These are phyloP conservation scores for Diplodus sargus DNA, from an alignment of 2,797 vertebrate species.

Conservation along the genomic window DNA sequence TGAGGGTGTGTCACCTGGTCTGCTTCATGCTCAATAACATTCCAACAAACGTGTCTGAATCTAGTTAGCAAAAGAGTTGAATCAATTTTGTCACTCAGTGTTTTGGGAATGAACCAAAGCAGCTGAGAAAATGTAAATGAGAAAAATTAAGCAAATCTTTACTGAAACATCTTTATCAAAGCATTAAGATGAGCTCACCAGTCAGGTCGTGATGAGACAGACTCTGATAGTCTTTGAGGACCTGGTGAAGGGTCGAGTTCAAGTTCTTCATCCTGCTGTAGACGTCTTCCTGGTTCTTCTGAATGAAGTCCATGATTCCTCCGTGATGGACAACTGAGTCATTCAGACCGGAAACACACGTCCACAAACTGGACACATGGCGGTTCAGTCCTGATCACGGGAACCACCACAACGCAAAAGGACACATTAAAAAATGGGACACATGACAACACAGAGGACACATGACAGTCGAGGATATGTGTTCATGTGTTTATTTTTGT, in stretches of 20 bases:
- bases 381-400: slow-evolving; percentile 81
- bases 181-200: slow-evolving; percentile 78
- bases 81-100: no score
- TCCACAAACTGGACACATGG: slow-evolving; percentile 91
- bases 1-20: no score
- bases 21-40: no score
- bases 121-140: no score
- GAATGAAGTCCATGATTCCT: slow-evolving; percentile 85
- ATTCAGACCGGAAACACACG: slow-evolving; percentile 88
- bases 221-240: slow-evolving; percentile 81
- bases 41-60: no score
- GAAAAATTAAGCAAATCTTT: no score
- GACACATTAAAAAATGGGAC: neutral
- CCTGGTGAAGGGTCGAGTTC: slow-evolving; percentile 88
- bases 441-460: neutral
- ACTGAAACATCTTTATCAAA: no score
- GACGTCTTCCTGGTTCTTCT: slow-evolving; percentile 84
- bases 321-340: slow-evolving; percentile 83
- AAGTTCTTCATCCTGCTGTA: slow-evolving; percentile 87
- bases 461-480: neutral
- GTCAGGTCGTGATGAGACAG: slow-evolving; percentile 74
- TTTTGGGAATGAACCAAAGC: no score
- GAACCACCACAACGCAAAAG: neutral
- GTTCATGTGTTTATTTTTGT: neutral
- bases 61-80: no score